phyloP scores from a whole-genome alignment of 2,888 invertebrate genomes.

The Perithous albicinctus region DNA sequence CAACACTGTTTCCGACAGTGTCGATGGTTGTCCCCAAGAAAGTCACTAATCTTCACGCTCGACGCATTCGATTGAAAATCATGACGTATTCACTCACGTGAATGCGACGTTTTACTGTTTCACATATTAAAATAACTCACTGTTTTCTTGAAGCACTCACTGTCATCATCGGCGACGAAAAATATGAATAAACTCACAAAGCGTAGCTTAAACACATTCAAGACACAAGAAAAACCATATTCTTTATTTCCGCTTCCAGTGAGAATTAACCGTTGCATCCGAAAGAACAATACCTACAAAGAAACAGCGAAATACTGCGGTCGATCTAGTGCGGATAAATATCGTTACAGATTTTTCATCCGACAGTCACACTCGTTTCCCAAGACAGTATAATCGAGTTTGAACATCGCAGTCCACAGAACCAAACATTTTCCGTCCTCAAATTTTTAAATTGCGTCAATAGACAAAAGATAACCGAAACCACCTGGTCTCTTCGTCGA shows the following conservation, averaged over 20 bases:
- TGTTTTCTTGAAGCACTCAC: background rate
- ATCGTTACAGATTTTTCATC: background rate
- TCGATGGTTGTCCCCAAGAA: background rate
- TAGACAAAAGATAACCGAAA: background rate
- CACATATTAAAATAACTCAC: background rate
- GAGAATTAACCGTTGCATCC: background rate
- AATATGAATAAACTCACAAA: background rate
- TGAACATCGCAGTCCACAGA: background rate
- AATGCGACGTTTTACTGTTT: background rate
- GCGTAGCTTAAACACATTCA: background rate
- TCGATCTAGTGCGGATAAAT: background rate
- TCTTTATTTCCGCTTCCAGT: background rate
- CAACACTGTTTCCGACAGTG: conserved; percentile 21
- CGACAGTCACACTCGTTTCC: background rate
- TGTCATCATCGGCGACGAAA: background rate
- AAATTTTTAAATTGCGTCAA: background rate
- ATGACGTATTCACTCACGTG: background rate
- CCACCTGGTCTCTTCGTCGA: background rate
- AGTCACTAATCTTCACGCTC: conserved; percentile 12
- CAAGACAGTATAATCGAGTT: background rate
- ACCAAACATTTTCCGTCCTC: background rate
- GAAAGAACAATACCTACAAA: background rate
- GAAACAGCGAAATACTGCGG: background rate
- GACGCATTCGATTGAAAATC: background rate
- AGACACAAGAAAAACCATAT: background rate